Evolutionary conservation across 1,140 invertebrate genomes (phyloP).

Genomic region (Dendrolimus punctatus): DNA sequence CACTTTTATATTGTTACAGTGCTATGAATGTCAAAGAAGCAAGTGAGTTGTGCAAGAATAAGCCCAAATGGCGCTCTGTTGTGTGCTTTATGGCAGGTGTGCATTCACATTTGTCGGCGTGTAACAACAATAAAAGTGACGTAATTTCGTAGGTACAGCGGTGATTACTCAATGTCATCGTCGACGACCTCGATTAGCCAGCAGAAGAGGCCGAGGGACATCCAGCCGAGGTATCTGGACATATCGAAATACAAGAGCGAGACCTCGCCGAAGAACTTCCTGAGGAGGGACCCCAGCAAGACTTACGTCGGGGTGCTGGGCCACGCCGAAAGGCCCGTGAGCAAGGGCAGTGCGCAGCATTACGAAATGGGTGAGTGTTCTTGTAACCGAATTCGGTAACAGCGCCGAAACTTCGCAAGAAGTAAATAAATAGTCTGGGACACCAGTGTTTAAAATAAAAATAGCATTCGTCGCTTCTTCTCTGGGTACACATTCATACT

Average conservation of each 20-base stretch:
- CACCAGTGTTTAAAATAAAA: no score
- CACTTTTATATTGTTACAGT: no score
- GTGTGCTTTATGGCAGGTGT: no score
- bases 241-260: conserved; percentile 74
- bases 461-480: no score
- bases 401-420: background rate
- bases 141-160: conserved; percentile 47
- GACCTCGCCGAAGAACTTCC: conserved; percentile 67
- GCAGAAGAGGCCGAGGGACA: conserved; percentile 24
- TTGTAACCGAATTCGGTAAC: background rate
- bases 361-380: conserved; percentile 49
- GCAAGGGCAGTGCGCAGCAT: conserved; percentile 48
- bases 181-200: conserved; percentile 60
- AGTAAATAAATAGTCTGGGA: no score
- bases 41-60: no score
- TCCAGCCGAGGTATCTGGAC: conserved; percentile 72
- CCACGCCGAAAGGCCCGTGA: conserved; percentile 23
- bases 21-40: no score
- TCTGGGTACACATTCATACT: no score
- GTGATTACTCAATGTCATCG: conserved; percentile 67
- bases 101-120: no score
- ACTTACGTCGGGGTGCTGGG: conserved; percentile 66
- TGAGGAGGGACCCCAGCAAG: conserved; percentile 73
- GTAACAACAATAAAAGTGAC: background rate
- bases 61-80: no score